Base-by-base conservation (phyloP, 2,113 vertebrate genomes). In the Atrichornis clamosus region DNA sequence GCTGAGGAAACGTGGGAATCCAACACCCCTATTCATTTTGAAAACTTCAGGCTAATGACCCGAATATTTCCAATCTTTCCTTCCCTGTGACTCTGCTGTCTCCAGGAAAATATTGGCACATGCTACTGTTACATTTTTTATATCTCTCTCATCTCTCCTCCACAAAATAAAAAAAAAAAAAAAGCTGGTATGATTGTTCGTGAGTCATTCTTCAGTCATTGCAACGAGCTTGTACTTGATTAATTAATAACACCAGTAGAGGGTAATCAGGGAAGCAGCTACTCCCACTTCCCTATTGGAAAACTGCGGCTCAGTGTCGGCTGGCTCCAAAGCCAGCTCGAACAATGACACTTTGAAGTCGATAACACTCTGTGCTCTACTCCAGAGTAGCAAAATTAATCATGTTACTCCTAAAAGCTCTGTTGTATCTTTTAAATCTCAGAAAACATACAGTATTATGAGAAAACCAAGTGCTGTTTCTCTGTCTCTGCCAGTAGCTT, bases 201-300 rank as follows among this genome's bases (percentile, higher is more conserved):
- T 20, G 76, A 94, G 47, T 92, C 64, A 90, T 70, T 84, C 64
- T 49, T 84, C 85, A 93, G 81, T 92, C 76, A 75, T 28, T 86
- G 58, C 76, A 96, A 92, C 6, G 50, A 93, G 83, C 85, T 89
- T 89, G 41, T 75, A 59, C 93, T 97, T 80, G 64, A 96, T 97
- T 97, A 98, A 97, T 98, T 98, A 97, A 96, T 81, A 96, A 92
- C 93, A 64, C 75, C 23, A 21, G 78, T 47, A 47, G 80, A 92
- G 46, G 75, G 70, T 78, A 87, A 94, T 96, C 95, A 95, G 84
- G 82, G 85, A 87, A 63, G 59, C 41, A 64, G 63, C 13, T 39
- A 9, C 96, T 94, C 90, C 95, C 90, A 73, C 94, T 82, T 79
- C 88, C 53, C 95, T 67, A 8, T 59, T 84, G 93, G 97, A 92